phyloP scores from a whole-genome alignment of 2,113 vertebrate genomes.

The Sisor rabdophorus region DNA sequence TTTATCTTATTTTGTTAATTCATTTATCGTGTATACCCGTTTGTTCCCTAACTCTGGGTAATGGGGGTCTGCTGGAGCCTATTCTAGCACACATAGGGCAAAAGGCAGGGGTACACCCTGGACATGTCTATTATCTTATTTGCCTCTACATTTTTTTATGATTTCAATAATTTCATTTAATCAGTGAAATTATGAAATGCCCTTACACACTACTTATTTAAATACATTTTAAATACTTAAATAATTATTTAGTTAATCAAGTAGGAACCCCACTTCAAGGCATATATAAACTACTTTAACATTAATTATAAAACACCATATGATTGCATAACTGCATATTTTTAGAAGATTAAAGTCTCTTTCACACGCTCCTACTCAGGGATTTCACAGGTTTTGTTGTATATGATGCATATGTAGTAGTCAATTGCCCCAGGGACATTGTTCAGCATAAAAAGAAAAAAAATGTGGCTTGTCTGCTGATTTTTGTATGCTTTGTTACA shows the following conservation, averaged over 20 bases:
- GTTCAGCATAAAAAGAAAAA: conserved; percentile 6
- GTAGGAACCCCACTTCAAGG: not conserved
- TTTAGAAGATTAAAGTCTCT: conserved; percentile 6
- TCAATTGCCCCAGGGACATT: conserved; percentile 17
- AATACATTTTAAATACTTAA: conserved; percentile 38
- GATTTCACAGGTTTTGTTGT: conserved; percentile 16
- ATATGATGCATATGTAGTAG: not conserved
- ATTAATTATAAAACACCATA: not conserved
- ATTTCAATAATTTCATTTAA: conserved; percentile 69
- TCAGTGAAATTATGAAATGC: conserved; percentile 54
- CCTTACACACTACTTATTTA: conserved; percentile 49
- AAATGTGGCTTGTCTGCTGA: conserved; percentile 15
- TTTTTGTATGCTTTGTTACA: conserved; percentile 8
- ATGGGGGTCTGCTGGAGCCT: too few species aligned
- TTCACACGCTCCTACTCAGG: conserved; percentile 24
- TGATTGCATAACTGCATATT: not conserved
- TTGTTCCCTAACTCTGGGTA: too few species aligned
- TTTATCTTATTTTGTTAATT: too few species aligned
- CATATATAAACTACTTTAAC: not conserved
- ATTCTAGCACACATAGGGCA: too few species aligned
- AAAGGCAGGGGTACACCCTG: too few species aligned
- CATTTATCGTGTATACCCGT: too few species aligned
- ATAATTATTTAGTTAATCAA: conserved; percentile 48
- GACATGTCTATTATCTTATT: conserved; percentile 10
- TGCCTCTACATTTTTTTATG: conserved; percentile 55